Evolutionary conservation across 2,797 vertebrate genomes (phyloP).

Genomic region (Gadopsis marmoratus): DNA sequence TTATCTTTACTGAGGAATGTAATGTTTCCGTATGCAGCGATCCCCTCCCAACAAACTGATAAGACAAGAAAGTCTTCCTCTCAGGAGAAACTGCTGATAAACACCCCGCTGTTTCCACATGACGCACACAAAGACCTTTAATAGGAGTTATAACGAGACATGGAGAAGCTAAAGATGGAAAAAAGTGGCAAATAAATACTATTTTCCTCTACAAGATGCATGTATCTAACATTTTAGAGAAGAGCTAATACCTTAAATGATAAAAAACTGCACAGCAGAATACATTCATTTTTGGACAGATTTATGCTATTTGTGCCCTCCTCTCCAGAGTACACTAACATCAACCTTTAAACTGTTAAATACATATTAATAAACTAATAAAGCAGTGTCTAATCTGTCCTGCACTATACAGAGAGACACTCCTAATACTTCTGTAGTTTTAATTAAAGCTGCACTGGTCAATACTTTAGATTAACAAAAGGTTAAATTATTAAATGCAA

Average conservation of each 20-base stretch:
- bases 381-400: not conserved
- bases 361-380: not conserved
- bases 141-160: not conserved
- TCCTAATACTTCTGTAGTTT: not conserved
- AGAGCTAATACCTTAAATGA: not conserved
- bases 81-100: constrained; percentile 31
- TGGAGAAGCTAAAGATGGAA: not conserved
- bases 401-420: not conserved
- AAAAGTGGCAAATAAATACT: not conserved
- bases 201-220: not conserved
- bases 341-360: not conserved
- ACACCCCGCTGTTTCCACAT: constrained; percentile 18
- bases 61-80: constrained; percentile 24
- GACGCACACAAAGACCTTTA: constrained; percentile 6
- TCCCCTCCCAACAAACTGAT: constrained; percentile 31
- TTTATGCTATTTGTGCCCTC: not conserved
- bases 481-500: not conserved
- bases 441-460: not conserved
- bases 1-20: constrained; percentile 29
- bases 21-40: not conserved
- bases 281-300: not conserved
- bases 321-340: not conserved
- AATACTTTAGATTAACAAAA: not conserved
- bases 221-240: not conserved
- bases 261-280: not conserved